These are phyloP conservation scores for Brachymystax lenok DNA, from an alignment of 2,797 vertebrate genomes.

Conservation along the genomic window DNA sequence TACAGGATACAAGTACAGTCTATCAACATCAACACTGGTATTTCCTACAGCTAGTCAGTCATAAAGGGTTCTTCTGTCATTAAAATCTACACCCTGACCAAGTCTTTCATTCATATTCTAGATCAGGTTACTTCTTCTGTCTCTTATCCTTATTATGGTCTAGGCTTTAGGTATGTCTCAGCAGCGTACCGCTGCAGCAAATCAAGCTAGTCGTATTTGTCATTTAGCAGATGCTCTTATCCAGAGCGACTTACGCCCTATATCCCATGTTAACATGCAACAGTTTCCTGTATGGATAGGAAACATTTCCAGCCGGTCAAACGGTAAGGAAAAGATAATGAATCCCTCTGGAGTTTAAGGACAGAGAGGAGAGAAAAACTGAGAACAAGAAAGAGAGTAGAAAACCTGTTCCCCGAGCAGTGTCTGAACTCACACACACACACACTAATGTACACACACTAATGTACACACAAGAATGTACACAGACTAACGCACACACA, in stretches of 20 bases:
- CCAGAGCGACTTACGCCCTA: background rate
- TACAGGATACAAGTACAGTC: conserved; percentile 30
- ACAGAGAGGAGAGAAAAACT: background rate
- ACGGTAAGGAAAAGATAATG: background rate
- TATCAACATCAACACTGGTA: conserved; percentile 38
- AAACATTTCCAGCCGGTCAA: background rate
- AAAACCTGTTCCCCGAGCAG: conserved; percentile 11
- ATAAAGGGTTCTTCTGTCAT: conserved; percentile 53
- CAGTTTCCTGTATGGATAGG: background rate
- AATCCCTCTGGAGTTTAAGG: background rate
- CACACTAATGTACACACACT: background rate
- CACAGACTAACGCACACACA: no score
- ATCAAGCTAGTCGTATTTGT: background rate
- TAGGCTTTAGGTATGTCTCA: conserved; percentile 34
- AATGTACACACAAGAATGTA: conserved; percentile 3
- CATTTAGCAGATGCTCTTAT: no score
- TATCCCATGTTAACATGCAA: background rate
- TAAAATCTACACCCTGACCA: conserved; percentile 50
- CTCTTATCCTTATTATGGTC: conserved; percentile 38
- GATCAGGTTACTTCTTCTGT: conserved; percentile 40
- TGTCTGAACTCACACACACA: conserved; percentile 16
- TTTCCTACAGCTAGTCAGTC: conserved; percentile 38
- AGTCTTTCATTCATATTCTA: conserved; percentile 50
- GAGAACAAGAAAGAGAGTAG: conserved; percentile 14
- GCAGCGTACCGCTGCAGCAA: conserved; percentile 4